These are phyloP conservation scores for Xanthia togata DNA, from an alignment of 2,888 invertebrate species.

Conservation along the genomic window DNA sequence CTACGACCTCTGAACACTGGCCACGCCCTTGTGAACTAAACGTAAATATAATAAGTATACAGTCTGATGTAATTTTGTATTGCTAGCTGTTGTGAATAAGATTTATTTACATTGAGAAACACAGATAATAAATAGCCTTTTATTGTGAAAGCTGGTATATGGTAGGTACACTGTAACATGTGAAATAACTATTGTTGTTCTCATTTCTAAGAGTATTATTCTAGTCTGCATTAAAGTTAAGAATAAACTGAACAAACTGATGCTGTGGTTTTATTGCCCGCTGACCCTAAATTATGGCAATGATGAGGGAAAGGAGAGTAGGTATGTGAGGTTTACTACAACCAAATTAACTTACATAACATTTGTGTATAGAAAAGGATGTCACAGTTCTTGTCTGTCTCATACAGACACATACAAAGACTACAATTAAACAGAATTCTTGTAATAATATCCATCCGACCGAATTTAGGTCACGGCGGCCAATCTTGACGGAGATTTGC, in stretches of 20 bases:
- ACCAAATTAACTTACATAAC: neutral
- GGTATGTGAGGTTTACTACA: neutral
- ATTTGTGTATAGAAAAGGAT: neutral
- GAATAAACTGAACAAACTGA: conserved; percentile 89
- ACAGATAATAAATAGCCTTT: conserved; percentile 90
- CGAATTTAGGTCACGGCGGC: no score
- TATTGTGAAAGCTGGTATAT: conserved; percentile 88
- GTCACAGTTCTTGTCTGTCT: no score
- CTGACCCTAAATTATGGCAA: neutral
- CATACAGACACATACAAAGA: no score
- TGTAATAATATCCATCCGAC: no score
- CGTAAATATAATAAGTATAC: conserved; percentile 73
- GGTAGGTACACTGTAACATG: conserved; percentile 89
- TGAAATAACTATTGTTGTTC: conserved; percentile 90
- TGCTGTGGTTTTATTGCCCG: conserved; percentile 73
- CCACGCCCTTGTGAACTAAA: conserved; percentile 67
- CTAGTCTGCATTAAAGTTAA: conserved; percentile 91
- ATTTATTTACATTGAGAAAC: conserved; percentile 89
- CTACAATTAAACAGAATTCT: no score
- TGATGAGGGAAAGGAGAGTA: neutral
- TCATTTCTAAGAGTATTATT: conserved; percentile 91
- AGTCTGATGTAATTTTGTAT: conserved; percentile 89
- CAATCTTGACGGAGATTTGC: no score
- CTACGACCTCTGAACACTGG: conserved; percentile 68
- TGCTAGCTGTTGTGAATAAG: conserved; percentile 90